Evolutionary conservation across 2,797 vertebrate species (phyloP).

Genomic region (Labeo calbasu): DNA sequence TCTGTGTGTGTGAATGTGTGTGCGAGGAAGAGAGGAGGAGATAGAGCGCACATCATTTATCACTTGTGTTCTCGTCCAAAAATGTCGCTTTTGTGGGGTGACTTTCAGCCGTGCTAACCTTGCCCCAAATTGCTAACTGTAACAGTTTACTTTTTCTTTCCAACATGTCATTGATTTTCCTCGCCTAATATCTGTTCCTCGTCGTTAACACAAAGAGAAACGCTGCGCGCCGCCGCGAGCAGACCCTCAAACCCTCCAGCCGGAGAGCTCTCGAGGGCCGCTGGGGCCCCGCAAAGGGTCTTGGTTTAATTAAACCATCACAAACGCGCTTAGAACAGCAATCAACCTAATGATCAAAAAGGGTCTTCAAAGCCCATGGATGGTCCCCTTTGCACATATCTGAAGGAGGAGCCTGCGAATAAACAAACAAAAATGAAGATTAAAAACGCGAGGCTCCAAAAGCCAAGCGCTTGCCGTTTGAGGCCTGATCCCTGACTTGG

Average conservation of each 20-base stretch:
- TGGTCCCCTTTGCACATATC: slow-evolving; percentile 58
- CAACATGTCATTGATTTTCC: slow-evolving; percentile 44
- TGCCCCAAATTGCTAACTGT: slow-evolving; percentile 65
- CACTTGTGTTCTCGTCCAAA: slow-evolving; percentile 59
- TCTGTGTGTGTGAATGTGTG: not conserved
- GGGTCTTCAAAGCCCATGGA: slow-evolving; percentile 62
- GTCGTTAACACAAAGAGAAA: slow-evolving; percentile 38
- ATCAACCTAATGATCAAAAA: slow-evolving; percentile 67
- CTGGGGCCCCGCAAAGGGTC: slow-evolving; percentile 50
- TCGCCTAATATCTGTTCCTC: slow-evolving; percentile 41
- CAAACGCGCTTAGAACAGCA: slow-evolving; percentile 64
- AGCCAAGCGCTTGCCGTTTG: slow-evolving; percentile 71
- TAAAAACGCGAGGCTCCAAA: slow-evolving; percentile 42
- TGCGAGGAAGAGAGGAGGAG: slow-evolving; percentile 31
- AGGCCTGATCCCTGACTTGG: slow-evolving; percentile 60
- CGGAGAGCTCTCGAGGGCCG: slow-evolving; percentile 44
- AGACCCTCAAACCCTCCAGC: slow-evolving; percentile 54
- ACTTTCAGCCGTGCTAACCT: slow-evolving; percentile 66
- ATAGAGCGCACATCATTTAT: slow-evolving; percentile 61
- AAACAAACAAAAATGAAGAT: slow-evolving; percentile 59
- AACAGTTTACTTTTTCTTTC: slow-evolving; percentile 56
- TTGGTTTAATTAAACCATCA: slow-evolving; percentile 68
- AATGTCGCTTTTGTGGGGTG: slow-evolving; percentile 58
- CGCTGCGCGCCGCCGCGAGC: slow-evolving; percentile 15
- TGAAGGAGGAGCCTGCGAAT: slow-evolving; percentile 53